These are phyloP conservation scores for Linyphia triangularis DNA, from an alignment of 2,888 invertebrate species.

Conservation along the genomic window DNA sequence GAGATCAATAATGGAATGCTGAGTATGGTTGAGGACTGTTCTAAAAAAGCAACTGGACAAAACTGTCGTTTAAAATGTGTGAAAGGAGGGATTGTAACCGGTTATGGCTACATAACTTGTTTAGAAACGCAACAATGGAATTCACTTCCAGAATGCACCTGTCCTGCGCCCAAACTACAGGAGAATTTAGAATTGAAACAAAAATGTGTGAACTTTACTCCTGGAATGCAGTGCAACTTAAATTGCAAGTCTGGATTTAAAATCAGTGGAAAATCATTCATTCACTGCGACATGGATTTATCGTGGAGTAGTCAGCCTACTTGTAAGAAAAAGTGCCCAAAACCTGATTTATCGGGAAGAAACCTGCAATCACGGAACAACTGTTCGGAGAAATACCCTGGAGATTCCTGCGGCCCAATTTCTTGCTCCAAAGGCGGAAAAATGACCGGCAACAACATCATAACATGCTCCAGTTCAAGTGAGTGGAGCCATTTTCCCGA, in stretches of 20 bases:
- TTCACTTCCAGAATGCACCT: slow-evolving; percentile 24
- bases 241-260: background rate
- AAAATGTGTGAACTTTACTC: background rate
- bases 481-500: slow-evolving; percentile 12
- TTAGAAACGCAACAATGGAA: background rate
- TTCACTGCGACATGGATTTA: background rate
- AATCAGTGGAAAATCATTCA: background rate
- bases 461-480: background rate
- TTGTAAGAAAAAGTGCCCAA: background rate
- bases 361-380: background rate
- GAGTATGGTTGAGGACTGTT: background rate
- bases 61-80: background rate
- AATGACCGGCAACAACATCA: background rate
- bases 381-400: background rate
- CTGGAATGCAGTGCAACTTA: background rate
- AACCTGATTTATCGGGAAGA: background rate
- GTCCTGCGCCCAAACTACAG: background rate
- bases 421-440: slow-evolving; percentile 24
- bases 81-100: slow-evolving; percentile 3
- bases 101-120: background rate
- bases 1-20: background rate
- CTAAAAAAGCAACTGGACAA: background rate
- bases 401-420: background rate
- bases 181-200: background rate
- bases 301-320: background rate